phyloP scores from a whole-genome alignment of 2,113 vertebrate genomes.

The Apistogramma diplotaenia region DNA sequence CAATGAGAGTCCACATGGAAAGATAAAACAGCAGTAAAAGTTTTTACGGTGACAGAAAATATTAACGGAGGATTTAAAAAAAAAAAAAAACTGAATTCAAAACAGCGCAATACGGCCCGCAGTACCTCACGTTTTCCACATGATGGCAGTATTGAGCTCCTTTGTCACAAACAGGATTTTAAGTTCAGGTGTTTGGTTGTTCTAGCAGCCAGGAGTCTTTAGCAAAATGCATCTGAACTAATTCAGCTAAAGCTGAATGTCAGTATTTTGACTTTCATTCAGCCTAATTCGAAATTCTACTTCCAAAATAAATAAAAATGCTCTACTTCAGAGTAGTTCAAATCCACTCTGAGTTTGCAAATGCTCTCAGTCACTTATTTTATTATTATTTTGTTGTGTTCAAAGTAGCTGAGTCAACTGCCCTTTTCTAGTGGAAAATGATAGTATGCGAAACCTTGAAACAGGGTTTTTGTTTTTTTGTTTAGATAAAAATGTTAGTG shows the following conservation, averaged over 20 bases:
- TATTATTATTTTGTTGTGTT: background rate
- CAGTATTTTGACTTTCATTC: background rate
- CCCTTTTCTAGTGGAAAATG: background rate
- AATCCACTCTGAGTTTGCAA: background rate
- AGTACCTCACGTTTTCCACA: background rate
- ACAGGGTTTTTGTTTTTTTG: too few species aligned
- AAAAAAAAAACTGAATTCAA: too few species aligned
- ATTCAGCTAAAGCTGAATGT: background rate
- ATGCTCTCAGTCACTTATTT: background rate
- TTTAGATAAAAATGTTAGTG: background rate
- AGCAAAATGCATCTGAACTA: background rate
- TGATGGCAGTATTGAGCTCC: constrained; percentile 19
- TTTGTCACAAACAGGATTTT: background rate
- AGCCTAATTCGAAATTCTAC: background rate
- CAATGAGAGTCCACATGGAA: background rate
- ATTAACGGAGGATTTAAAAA: background rate
- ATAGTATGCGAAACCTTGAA: background rate
- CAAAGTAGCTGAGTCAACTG: background rate
- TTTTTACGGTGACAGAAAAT: background rate
- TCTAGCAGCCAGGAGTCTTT: background rate
- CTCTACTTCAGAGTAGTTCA: background rate
- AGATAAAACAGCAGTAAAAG: background rate
- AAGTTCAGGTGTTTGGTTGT: background rate
- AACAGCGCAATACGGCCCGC: background rate
- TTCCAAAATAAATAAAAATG: background rate